Evolutionary conservation across 53 echinoderm and acorn worm species (phyloP).

Genomic region (Arbacia lixula): DNA sequence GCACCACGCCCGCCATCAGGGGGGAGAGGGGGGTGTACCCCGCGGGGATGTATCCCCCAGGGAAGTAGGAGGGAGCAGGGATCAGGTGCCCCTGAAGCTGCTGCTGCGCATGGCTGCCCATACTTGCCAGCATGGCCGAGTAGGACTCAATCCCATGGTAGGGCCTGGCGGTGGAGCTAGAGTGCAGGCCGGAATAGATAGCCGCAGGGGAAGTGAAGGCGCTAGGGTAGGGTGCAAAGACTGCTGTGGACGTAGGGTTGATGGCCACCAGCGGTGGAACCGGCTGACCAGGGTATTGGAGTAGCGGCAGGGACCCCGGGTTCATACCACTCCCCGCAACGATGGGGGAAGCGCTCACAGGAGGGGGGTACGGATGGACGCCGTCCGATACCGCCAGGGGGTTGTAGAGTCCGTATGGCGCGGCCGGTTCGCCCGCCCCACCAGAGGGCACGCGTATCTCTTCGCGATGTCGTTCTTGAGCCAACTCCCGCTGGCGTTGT

Average conservation of each 20-base stretch:
- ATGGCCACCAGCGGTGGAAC: slow-evolving; percentile 38
- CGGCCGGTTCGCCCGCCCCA: slow-evolving; percentile 13
- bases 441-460: slow-evolving; percentile 25
- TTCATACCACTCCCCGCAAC: slow-evolving; percentile 42
- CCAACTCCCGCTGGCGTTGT: slow-evolving; percentile 60
- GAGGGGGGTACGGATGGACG: slow-evolving; percentile 4
- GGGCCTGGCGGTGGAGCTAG: slow-evolving; percentile 43
- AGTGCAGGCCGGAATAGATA: slow-evolving; percentile 16
- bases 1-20: slow-evolving; percentile 42
- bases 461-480: slow-evolving; percentile 48
- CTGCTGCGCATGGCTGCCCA: slow-evolving; percentile 93
- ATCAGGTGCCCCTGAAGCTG: slow-evolving; percentile 69
- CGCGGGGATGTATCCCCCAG: slow-evolving; percentile 64
- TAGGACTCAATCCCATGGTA: slow-evolving; percentile 86
- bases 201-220: slow-evolving; percentile 49
- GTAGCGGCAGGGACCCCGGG: slow-evolving; percentile 34
- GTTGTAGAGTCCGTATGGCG: slow-evolving; percentile 40
- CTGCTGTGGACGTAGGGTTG: slow-evolving; percentile 35
- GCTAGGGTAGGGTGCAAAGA: slow-evolving; percentile 43
- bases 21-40: slow-evolving; percentile 45
- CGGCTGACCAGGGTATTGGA: slow-evolving; percentile 44
- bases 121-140: slow-evolving; percentile 96
- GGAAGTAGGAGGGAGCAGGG: slow-evolving; percentile 60
- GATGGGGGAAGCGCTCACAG: not conserved
- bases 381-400: slow-evolving; percentile 28